Percentiles rank a stretch among this genome's conserved stretches.
Evolutionary conservation across 30 jellyfish, hydroid and myxozoan genomes (phyloP).

Genomic region (Cassiopea xamachana): DNA sequence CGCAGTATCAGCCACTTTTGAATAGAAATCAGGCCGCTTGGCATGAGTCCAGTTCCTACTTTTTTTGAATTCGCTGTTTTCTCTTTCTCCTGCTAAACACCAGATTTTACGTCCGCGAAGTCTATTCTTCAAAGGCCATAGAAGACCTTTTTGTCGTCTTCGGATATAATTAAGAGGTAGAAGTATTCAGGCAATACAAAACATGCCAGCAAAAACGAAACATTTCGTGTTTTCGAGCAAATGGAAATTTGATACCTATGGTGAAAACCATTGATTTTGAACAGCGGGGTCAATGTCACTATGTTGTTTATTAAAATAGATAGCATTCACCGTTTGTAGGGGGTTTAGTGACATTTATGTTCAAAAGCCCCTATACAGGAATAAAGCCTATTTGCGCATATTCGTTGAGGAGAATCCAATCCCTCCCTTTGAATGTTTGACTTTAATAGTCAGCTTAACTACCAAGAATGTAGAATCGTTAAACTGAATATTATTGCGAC

Average conservation of each 20-base stretch:
- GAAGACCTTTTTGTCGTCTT: background rate
- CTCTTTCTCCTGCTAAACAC: too few relatives aligned
- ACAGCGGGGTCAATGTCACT: background rate
- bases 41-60: conserved; percentile 9
- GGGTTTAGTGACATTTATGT: too few relatives aligned
- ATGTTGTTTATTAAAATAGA: background rate
- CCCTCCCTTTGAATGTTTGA: too few relatives aligned
- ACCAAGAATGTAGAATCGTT: too few relatives aligned
- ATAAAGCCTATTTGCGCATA: too few relatives aligned
- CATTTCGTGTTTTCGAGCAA: background rate
- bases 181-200: background rate
- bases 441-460: too few relatives aligned
- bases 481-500: too few relatives aligned
- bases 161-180: background rate
- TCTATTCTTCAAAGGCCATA: background rate
- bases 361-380: too few relatives aligned
- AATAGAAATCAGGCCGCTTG: conserved; percentile 33
- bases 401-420: too few relatives aligned
- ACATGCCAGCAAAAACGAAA: background rate
- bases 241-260: conserved; percentile 1
- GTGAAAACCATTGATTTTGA: background rate
- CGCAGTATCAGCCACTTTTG: conserved; percentile 13
- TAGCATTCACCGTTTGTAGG: background rate
- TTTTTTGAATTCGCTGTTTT: background rate
- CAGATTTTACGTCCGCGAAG: background rate